Evolutionary conservation across 2,797 vertebrate genomes (phyloP).

Genomic region (Molossus alvarezi): DNA sequence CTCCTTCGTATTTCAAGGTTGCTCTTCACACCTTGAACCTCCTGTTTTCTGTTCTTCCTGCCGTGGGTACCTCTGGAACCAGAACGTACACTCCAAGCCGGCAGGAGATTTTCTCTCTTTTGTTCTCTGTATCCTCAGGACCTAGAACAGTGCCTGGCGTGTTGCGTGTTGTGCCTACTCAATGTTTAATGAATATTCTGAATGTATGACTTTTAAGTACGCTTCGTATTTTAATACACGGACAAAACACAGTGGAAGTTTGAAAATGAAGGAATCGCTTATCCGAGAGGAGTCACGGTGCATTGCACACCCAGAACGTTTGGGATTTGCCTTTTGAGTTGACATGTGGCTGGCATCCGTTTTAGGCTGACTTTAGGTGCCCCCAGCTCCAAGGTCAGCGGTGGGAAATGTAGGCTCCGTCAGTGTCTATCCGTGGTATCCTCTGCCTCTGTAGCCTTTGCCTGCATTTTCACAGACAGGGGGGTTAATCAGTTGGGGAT

Average conservation of each 20-base stretch:
- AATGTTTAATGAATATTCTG: background rate
- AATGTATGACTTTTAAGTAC: background rate
- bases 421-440: background rate
- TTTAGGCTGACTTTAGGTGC: background rate
- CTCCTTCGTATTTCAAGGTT: background rate
- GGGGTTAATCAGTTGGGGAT: background rate
- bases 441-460: background rate
- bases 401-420: background rate
- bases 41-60: background rate
- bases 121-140: background rate
- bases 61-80: background rate
- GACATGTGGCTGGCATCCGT: background rate
- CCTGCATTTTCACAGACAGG: background rate
- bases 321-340: constrained; percentile 12
- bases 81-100: background rate
- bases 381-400: background rate
- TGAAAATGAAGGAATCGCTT: background rate
- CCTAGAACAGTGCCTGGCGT: background rate
- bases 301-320: background rate
- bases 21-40: background rate
- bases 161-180: background rate
- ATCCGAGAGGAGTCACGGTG: background rate
- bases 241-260: background rate
- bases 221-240: background rate
- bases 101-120: background rate